Base-by-base conservation (phyloP, 2,113 vertebrate genomes). In the Brienomyrus brachyistius region DNA sequence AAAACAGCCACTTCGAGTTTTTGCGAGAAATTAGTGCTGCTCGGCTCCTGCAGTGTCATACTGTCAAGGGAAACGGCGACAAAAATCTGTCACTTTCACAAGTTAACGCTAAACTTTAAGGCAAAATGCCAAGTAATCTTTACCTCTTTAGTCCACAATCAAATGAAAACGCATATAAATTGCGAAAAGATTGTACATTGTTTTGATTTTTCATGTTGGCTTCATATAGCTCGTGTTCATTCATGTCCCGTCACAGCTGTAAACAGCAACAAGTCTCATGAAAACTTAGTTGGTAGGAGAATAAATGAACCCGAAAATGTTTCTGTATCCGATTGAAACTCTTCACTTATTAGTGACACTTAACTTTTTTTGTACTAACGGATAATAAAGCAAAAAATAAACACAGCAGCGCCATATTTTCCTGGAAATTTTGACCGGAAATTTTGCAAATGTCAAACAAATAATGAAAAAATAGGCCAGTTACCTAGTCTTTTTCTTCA, bases 261-360 rank as follows among this genome's bases (percentile, higher is more conserved):
- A 90, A 93, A 92, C 92, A 95, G 97, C 98, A 98, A 99, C 98
- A 99, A 97, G 98, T 98, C 95, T 93, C 95, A 91, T 88, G 93
- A 95, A 91, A 95, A 95, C 94, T 94, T 96, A 94, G 93, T 94
- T 92, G 92, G 92, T 94, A 92, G 5, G 31, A 35, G 35, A 90
- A 93, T 91, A 89, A 92, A 91, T 92, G 90, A 92, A 93, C 94
- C 92, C 91, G 92, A 88, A 89, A 70, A 80, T 43, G 74, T 80
- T 80, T 43, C 35, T 80, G 74, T 43, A 80, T 43, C 74, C 19
- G 31, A 7, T 43, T 31, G 13, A 80, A 80, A 43, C 74, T 43
- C 74, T 77, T 5, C 40, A 31, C 35, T 80, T 80, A 17, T 19
- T 40, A 80, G 31, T 80, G 35, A 43, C 31, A 17, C 31, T 35